Evolutionary conservation across 2,888 invertebrate species (phyloP), one percentile per base, ranked within the genome.

Genomic region (Gryllus longicercus): DNA sequence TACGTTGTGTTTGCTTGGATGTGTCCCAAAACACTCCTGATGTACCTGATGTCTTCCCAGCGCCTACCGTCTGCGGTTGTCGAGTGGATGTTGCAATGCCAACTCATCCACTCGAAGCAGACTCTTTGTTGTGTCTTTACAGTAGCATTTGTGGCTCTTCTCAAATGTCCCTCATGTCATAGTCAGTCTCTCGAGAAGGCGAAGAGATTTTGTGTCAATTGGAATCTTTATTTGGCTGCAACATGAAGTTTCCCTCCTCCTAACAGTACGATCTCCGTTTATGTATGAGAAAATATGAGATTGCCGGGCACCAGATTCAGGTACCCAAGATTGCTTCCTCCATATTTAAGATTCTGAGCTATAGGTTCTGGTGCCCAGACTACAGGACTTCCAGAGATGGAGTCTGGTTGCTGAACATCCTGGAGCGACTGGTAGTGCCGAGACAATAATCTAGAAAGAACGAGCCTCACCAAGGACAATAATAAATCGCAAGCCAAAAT

Each of bases 221-320:
- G 63, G 63, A 63, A 63, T 63, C 63, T 63, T 63, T 63, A 63
- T 63, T 63, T 63, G 63, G 63, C 63, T 63, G 63, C 63, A 63
- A 18, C 38, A 38, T 38, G 38, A 63, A 18, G 16, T 63, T 63
- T 63, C 14, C 63, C n/a, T 63, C n/a, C 63, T 14, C 63, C 63
- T 16, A n/a, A 63, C 63, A 63, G 5, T 14, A 63, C 8, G n/a
- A n/a, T 18, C 14, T 63, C n/a, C 14, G n/a, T 18, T 14, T 18
- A 63, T 63, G 63, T 18, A 63, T 16, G 38, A 38, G 38, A 38
- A 38, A 38, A 38, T 38, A 38, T 8, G 38, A 38, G 38, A 38
- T 38, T 38, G 38, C 38, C 38, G 38, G 38, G 38, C 38, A 38
- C 38, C 38, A 18, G 63, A 63, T n/a, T 63, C 16, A 14, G 14